Evolutionary conservation across 2,797 vertebrate genomes (phyloP).

Genomic region (Aratinga solstitialis): DNA sequence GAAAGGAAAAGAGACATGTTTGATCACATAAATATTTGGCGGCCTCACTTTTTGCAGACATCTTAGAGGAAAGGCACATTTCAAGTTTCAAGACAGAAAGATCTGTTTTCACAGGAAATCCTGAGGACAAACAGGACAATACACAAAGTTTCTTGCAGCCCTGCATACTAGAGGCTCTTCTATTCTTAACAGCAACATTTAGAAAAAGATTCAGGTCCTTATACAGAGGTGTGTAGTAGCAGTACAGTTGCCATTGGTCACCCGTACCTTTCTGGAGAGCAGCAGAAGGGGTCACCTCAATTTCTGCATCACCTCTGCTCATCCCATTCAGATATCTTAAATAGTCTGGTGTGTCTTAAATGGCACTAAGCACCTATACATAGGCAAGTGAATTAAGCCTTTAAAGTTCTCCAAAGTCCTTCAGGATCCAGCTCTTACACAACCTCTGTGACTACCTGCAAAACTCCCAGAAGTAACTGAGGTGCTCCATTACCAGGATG

Average conservation of each 20-base stretch:
- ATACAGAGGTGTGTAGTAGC: not conserved
- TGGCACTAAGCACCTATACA: not conserved
- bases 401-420: not conserved
- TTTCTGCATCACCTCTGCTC: not conserved
- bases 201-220: not conserved
- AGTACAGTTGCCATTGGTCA: not conserved
- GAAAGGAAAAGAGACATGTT: not conserved
- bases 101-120: not conserved
- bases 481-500: not conserved
- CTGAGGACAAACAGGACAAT: not conserved
- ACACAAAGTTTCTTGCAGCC: not conserved
- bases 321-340: not conserved
- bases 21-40: not conserved
- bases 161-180: not conserved
- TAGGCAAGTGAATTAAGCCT: not conserved
- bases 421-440: not conserved
- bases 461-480: not conserved
- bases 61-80: not conserved
- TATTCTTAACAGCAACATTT: not conserved
- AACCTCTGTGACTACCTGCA: not conserved
- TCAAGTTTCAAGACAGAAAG: not conserved
- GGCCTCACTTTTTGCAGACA: not conserved
- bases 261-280: not conserved
- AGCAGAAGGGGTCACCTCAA: not conserved
- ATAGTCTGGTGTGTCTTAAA: not conserved